These are phyloP conservation scores for Tupaia tana DNA, from an alignment of 2,113 vertebrate species.

Conservation along the genomic window DNA sequence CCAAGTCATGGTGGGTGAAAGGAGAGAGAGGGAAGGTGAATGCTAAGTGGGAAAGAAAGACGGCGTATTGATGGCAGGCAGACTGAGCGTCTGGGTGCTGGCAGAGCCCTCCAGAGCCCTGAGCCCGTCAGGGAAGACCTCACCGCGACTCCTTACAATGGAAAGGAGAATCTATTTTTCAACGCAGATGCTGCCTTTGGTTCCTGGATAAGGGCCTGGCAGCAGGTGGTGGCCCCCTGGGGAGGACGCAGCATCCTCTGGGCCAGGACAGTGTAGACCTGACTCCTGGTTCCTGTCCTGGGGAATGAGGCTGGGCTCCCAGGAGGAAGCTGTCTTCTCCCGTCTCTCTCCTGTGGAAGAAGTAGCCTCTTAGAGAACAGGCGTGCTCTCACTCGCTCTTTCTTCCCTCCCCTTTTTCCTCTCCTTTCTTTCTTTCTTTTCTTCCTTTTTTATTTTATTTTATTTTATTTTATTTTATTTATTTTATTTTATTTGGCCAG, in stretches of 20 bases:
- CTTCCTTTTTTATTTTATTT: no score
- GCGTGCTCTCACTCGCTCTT: rapidly evolving
- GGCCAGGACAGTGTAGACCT: not conserved
- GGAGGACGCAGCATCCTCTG: not conserved
- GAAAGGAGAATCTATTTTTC: constrained; percentile 47
- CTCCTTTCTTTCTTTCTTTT: not conserved
- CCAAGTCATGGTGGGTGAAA: not conserved
- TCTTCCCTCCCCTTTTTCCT: not conserved
- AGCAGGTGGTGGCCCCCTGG: rapidly evolving
- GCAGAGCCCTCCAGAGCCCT: not conserved
- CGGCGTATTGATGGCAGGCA: not conserved
- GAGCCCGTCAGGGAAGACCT: not conserved
- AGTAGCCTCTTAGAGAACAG: not conserved
- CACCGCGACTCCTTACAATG: constrained; percentile 33
- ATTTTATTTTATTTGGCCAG: no score
- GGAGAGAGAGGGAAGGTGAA: not conserved
- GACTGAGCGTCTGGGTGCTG: constrained; percentile 38
- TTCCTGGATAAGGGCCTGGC: not conserved
- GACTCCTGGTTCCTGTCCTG: not conserved
- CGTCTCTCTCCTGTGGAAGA: not conserved
- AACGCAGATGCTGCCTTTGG: not conserved
- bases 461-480: no score
- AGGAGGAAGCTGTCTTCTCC: not conserved
- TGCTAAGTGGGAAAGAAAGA: constrained; percentile 10
- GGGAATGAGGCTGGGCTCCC: not conserved